These are phyloP conservation scores for Periparus ater DNA, from an alignment of 2,797 vertebrate genomes.

Conservation along the genomic window DNA sequence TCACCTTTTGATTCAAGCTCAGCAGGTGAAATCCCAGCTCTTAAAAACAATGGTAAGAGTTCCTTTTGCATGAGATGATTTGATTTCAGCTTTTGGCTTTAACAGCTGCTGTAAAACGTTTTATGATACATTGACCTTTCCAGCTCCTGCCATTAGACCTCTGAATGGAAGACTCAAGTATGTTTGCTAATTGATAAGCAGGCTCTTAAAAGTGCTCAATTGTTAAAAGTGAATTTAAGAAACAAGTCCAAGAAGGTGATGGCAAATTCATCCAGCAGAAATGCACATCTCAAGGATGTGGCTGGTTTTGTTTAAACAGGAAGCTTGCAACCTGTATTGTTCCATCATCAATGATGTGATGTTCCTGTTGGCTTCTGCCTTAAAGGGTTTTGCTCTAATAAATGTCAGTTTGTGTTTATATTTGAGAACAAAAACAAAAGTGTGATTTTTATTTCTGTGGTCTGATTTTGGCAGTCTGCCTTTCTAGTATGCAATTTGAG, in stretches of 20 bases:
- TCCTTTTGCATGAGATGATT: neutral
- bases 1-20: neutral
- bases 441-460: neutral
- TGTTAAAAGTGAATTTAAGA: neutral
- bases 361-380: neutral
- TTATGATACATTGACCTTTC: neutral
- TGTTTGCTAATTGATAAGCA: neutral
- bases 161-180: neutral
- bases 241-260: neutral
- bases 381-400: neutral
- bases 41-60: neutral
- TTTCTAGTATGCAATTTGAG: neutral
- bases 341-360: neutral
- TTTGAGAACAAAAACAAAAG: neutral
- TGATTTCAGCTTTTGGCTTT: neutral
- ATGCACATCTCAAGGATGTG: fast-evolving
- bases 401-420: neutral
- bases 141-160: neutral
- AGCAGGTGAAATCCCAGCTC: neutral
- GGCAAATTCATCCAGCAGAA: neutral
- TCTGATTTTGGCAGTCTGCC: neutral
- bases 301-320: neutral
- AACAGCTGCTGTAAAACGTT: neutral
- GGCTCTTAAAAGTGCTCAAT: neutral
- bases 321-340: neutral